Evolutionary conservation across 2,113 vertebrate genomes (phyloP).

Genomic region (Rhinoptilus africanus): DNA sequence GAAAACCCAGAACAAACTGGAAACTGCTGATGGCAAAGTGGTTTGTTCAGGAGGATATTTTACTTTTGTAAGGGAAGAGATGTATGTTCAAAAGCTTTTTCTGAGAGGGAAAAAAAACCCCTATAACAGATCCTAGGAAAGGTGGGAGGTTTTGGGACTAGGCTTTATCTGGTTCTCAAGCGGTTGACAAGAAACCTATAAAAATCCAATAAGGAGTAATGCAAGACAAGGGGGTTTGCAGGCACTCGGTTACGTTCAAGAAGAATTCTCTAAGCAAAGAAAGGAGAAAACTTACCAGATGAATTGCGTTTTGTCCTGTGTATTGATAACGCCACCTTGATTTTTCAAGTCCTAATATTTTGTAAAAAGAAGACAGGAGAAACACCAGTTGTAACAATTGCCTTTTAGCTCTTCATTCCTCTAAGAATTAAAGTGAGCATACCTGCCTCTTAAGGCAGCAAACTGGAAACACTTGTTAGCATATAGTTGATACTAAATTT

Average conservation of each 20-base stretch:
- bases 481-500: not conserved
- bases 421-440: not conserved
- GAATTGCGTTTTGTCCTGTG: not conserved
- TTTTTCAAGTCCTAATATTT: not conserved
- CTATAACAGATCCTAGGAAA: not conserved
- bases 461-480: not conserved
- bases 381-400: not conserved
- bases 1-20: not conserved
- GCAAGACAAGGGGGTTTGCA: not conserved
- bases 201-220: not conserved
- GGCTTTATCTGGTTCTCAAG: not conserved
- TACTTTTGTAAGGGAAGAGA: not conserved
- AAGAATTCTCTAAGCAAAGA: not conserved
- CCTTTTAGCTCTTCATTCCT: not conserved
- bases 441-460: not conserved
- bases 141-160: not conserved
- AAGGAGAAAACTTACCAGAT: not conserved
- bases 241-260: not conserved
- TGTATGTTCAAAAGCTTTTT: not conserved
- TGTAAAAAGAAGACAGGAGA: not conserved
- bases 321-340: not conserved
- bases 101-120: not conserved
- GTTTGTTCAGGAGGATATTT: not conserved
- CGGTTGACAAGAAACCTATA: not conserved
- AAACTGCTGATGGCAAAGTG: not conserved